These are phyloP conservation scores for Alethe diademata DNA, from an alignment of 2,113 vertebrate species.

Conservation along the genomic window DNA sequence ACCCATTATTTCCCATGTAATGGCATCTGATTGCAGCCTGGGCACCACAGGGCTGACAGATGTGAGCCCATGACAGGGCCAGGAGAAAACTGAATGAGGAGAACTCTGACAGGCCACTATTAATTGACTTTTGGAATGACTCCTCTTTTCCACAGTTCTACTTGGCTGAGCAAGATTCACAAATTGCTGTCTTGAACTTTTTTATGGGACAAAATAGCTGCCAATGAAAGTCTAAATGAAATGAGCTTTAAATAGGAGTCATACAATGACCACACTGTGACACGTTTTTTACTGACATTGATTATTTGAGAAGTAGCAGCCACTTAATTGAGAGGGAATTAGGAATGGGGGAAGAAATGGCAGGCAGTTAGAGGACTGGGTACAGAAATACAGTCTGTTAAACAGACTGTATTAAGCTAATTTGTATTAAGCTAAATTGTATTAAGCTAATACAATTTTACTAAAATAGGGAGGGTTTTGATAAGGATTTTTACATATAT, in stretches of 20 bases:
- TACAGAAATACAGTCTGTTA: not conserved
- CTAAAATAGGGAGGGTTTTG: not conserved
- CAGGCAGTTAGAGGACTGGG: not conserved
- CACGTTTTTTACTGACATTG: constrained; percentile 57
- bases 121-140: constrained; percentile 80
- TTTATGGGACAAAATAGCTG: constrained; percentile 78
- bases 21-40: constrained; percentile 30
- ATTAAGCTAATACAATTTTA: not conserved
- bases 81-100: not conserved
- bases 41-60: constrained; percentile 70
- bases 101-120: constrained; percentile 61
- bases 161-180: constrained; percentile 76
- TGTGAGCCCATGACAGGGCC: constrained; percentile 17
- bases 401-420: not conserved
- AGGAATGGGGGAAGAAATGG: not conserved
- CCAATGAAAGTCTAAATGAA: constrained; percentile 82
- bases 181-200: constrained; percentile 81
- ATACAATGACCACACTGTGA: constrained; percentile 65
- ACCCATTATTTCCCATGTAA: constrained; percentile 49
- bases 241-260: constrained; percentile 62
- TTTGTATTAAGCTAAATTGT: too few species aligned
- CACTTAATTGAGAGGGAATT: not conserved
- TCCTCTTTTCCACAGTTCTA: constrained; percentile 69
- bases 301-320: constrained; percentile 37
- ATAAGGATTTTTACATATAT: not conserved